A percentile compares a stretch with the other conserved stretches of the same genome.
Evolutionary conservation across 2,888 invertebrate species (phyloP).

Genomic region (Diabrotica balteata): DNA sequence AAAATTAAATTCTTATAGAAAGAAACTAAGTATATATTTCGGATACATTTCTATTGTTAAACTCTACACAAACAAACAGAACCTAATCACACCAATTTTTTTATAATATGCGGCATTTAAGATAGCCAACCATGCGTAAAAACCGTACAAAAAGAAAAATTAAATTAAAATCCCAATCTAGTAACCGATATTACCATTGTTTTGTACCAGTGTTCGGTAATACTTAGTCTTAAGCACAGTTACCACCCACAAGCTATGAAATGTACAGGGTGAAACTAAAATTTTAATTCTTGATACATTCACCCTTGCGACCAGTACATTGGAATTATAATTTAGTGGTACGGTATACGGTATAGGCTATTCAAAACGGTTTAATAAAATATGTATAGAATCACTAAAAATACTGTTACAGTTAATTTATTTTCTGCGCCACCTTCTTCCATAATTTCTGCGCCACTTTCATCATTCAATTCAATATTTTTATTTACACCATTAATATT

Average conservation of each 20-base stretch:
- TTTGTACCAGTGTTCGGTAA: not conserved
- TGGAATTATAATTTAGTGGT: not conserved
- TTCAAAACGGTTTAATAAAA: too few relatives aligned
- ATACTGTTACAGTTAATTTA: too few relatives aligned
- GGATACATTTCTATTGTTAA: too few relatives aligned
- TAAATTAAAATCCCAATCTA: constrained; percentile 3
- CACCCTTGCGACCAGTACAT: not conserved
- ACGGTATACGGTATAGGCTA: too few relatives aligned
- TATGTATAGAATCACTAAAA: too few relatives aligned
- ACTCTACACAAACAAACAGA: too few relatives aligned
- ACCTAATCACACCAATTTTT: not conserved
- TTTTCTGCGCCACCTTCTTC: too few relatives aligned
- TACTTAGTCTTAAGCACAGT: not conserved
- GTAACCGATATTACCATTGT: constrained; percentile 7
- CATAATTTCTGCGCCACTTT: too few relatives aligned
- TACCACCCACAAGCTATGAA: constrained; percentile 1
- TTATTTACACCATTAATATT: too few relatives aligned
- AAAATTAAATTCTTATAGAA: too few relatives aligned
- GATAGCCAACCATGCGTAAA: not conserved
- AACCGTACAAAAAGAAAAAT: not conserved
- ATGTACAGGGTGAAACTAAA: not conserved
- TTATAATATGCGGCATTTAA: not conserved
- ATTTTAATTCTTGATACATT: not conserved
- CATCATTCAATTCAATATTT: too few relatives aligned
- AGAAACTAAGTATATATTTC: too few relatives aligned